Evolutionary conservation across 2,888 invertebrate species (phyloP).

Genomic region (Folsomia candida): DNA sequence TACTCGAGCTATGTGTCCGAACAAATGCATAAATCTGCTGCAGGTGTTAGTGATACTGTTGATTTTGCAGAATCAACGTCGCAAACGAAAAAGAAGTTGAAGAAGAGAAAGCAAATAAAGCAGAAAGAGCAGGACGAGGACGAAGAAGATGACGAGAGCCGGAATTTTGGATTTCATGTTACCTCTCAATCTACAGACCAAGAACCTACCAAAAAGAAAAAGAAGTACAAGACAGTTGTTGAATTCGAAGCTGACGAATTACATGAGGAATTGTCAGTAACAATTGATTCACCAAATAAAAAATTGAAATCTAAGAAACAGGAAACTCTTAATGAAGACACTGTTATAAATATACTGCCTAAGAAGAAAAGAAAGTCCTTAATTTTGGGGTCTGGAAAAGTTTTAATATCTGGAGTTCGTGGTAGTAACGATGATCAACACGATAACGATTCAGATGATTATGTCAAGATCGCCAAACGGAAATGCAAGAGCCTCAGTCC

Average conservation of each 20-base stretch:
- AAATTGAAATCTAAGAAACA: not conserved
- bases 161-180: no score
- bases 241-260: slow-evolving; percentile 25
- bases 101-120: slow-evolving; percentile 51
- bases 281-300: not conserved
- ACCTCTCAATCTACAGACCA: no score
- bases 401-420: not conserved
- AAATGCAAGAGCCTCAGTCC: not conserved
- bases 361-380: not conserved
- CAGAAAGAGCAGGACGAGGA: slow-evolving; percentile 23
- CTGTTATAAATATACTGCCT: not conserved
- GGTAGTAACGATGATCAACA: no score
- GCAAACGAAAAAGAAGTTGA: slow-evolving; percentile 40
- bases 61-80: slow-evolving; percentile 25
- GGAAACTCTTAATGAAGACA: not conserved
- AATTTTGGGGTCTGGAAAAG: not conserved
- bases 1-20: slow-evolving; percentile 44
- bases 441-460: no score
- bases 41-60: slow-evolving; percentile 4
- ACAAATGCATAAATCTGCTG: slow-evolving; percentile 19
- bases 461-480: not conserved
- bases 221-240: slow-evolving; percentile 35
- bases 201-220: slow-evolving; percentile 50
- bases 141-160: not conserved
- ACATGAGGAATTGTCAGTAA: not conserved